Percentiles rank a stretch among this genome's conserved stretches.
These are phyloP conservation scores for Eustalomyia histrio DNA, from an alignment of 2,888 invertebrate species.

Conservation along the genomic window DNA sequence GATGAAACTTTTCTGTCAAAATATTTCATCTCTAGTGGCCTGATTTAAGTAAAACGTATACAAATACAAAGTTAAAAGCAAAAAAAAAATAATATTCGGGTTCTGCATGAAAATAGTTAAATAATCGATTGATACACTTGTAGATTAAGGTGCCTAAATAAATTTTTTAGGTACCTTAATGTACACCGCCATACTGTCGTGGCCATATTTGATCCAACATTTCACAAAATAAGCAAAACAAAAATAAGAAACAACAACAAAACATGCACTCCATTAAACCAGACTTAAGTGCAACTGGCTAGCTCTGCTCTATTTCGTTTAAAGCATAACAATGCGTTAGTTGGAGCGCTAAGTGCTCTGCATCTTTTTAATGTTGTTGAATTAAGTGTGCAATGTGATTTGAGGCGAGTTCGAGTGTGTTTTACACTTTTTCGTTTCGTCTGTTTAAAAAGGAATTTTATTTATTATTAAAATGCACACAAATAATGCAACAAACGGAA, in stretches of 20 bases:
- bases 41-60: too few relatives aligned
- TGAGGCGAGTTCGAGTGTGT: slow-evolving; percentile 26
- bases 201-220: slow-evolving; percentile 51
- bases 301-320: slow-evolving; percentile 54
- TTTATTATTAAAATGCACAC: slow-evolving; percentile 55
- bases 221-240: slow-evolving; percentile 6
- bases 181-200: slow-evolving; percentile 49
- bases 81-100: too few relatives aligned
- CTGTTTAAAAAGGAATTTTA: slow-evolving; percentile 36
- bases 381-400: slow-evolving; percentile 29
- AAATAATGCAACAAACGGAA: slow-evolving; percentile 57
- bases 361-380: slow-evolving; percentile 30
- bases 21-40: too few relatives aligned
- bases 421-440: slow-evolving; percentile 32
- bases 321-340: slow-evolving; percentile 54
- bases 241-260: slow-evolving; percentile 11
- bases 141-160: too few relatives aligned
- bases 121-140: too few relatives aligned
- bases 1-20: too few relatives aligned
- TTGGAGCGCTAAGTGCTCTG: slow-evolving; percentile 52
- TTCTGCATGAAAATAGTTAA: too few relatives aligned
- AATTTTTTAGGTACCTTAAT: too few relatives aligned
- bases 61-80: too few relatives aligned
- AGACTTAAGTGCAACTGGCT: slow-evolving; percentile 59
- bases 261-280: slow-evolving; percentile 61